Conservation (phyloP, 1,140 invertebrate species). For the Philotrypesis tridentata region DNA sequence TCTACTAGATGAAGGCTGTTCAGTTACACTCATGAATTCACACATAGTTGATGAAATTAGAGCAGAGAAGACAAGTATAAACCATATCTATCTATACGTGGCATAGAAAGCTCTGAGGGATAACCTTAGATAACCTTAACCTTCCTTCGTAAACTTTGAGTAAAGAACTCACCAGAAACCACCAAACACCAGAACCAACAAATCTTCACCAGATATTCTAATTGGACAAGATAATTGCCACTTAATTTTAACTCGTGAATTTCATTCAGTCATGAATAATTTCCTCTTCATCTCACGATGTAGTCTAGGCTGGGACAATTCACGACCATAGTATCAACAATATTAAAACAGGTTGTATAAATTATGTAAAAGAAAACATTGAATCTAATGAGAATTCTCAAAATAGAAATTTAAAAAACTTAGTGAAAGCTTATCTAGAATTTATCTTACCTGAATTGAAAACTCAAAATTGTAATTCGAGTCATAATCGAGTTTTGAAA, state of each 20-base stretch:
- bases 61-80: too few relatives aligned
- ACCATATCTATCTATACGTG: too few relatives aligned
- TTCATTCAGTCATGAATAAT: neutral
- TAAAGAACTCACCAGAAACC: too few relatives aligned
- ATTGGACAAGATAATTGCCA: neutral
- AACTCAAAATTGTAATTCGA: neutral
- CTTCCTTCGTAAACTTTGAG: neutral
- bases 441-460: neutral
- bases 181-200: too few relatives aligned
- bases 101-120: too few relatives aligned
- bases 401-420: neutral
- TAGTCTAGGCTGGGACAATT: neutral
- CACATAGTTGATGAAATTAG: neutral
- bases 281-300: neutral
- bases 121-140: too few relatives aligned
- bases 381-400: too few relatives aligned
- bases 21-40: too few relatives aligned
- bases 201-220: neutral
- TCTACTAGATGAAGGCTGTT: too few relatives aligned
- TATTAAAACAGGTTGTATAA: neutral
- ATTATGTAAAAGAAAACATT: neutral
- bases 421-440: neutral
- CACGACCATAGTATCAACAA: neutral
- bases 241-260: neutral
- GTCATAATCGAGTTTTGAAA: too few relatives aligned